These are phyloP conservation scores for Hyla sarda DNA, from an alignment of 2,113 vertebrate genomes.

Conservation along the genomic window DNA sequence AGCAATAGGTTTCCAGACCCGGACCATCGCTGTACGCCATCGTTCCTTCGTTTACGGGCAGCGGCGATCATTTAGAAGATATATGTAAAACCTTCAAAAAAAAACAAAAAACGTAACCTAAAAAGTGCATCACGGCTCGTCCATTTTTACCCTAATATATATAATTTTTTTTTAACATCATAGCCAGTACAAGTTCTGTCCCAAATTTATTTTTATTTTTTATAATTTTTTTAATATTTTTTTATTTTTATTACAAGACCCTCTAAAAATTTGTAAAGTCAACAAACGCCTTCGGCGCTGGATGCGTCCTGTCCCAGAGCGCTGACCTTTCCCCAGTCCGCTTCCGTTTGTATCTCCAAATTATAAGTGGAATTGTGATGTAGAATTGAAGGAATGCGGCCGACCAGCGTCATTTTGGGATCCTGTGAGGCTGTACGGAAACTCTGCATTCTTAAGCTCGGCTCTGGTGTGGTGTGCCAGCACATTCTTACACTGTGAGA, in stretches of 20 bases:
- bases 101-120: no score
- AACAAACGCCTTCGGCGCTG: background rate
- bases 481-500: constrained; percentile 92
- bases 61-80: no score
- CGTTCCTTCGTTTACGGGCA: background rate
- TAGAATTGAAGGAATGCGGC: constrained; percentile 78
- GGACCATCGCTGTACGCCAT: no score
- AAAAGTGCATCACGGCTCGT: no score
- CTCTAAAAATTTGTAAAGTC: constrained; percentile 9
- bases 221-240: no score
- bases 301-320: background rate
- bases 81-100: no score
- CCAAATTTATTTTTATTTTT: no score
- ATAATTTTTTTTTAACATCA: no score
- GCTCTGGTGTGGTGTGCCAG: constrained; percentile 82
- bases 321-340: constrained; percentile 56
- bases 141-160: no score
- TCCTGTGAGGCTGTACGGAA: constrained; percentile 82
- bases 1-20: background rate
- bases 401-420: constrained; percentile 78
- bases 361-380: constrained; percentile 73
- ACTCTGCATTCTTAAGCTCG: constrained; percentile 87
- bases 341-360: constrained; percentile 30
- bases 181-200: no score
- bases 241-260: background rate